A percentile compares a stretch with the other conserved stretches of the same genome.
phyloP scores from a whole-genome alignment of 2,797 vertebrate genomes.

The Muscicapa striata region DNA sequence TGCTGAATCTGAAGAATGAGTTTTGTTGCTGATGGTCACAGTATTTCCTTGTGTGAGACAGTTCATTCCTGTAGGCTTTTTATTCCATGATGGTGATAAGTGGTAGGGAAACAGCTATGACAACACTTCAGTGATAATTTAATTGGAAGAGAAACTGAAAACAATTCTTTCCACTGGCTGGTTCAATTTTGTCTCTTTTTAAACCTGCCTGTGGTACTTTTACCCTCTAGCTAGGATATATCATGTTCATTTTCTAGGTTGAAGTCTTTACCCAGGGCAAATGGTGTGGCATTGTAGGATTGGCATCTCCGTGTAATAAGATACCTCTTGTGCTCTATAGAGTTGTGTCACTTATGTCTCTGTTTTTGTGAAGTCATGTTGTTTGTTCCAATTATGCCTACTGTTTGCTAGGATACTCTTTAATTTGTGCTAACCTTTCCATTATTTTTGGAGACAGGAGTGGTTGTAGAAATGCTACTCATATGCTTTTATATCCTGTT shows the following conservation, averaged over 20 bases:
- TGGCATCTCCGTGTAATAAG: neutral
- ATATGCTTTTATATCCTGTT: neutral
- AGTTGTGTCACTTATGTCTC: neutral
- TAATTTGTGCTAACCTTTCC: neutral
- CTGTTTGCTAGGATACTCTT: neutral
- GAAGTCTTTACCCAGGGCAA: neutral
- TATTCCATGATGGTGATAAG: neutral
- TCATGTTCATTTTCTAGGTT: neutral
- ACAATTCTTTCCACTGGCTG: neutral
- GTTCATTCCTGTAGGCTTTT: neutral
- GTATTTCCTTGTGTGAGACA: neutral
- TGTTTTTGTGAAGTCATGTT: neutral
- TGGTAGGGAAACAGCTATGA: neutral
- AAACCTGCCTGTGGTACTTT: neutral
- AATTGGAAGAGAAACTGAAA: neutral
- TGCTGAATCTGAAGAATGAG: neutral
- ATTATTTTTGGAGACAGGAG: neutral
- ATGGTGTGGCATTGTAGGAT: neutral
- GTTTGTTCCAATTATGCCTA: fast-evolving
- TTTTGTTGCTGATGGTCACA: neutral
- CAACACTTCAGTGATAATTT: neutral
- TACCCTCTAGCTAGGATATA: neutral
- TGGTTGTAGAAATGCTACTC: neutral
- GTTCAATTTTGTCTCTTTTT: neutral
- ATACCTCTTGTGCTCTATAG: neutral